Evolutionary conservation across 2,888 invertebrate species (phyloP).

Genomic region (Phengaris alcon): DNA sequence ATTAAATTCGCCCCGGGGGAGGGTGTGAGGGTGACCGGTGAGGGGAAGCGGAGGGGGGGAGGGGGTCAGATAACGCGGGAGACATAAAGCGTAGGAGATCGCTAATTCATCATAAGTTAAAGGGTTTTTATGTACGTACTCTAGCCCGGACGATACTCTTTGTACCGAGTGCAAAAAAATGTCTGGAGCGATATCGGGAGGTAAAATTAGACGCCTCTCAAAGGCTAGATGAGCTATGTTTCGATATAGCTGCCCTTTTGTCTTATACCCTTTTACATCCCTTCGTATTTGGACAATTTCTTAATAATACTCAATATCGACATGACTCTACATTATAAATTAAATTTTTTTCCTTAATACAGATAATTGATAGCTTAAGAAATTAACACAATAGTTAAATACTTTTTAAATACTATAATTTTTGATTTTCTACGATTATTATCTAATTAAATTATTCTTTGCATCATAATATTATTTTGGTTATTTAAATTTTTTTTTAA

Average conservation of each 20-base stretch:
- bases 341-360: no score
- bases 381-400: no score
- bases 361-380: no score
- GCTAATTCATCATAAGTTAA: conserved; percentile 81
- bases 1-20: conserved; percentile 44
- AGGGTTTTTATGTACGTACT: conserved; percentile 74
- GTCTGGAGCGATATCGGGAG: conserved; percentile 54
- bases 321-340: no score
- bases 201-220: conserved; percentile 55
- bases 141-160: conserved; percentile 56
- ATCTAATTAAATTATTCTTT: no score
- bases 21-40: conserved; percentile 45
- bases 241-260: neutral
- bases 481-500: no score
- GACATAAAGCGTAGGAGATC: conserved; percentile 78
- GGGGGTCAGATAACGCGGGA: conserved; percentile 69
- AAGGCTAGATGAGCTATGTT: conserved; percentile 48
- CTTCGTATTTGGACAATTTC: neutral
- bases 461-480: no score
- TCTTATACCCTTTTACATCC: neutral
- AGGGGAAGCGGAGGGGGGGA: conserved; percentile 44
- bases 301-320: no score
- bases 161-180: conserved; percentile 71
- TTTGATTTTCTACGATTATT: no score
- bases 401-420: no score